phyloP scores from a whole-genome alignment of 2,888 invertebrate species.

The Tolmerus cingulatus region DNA sequence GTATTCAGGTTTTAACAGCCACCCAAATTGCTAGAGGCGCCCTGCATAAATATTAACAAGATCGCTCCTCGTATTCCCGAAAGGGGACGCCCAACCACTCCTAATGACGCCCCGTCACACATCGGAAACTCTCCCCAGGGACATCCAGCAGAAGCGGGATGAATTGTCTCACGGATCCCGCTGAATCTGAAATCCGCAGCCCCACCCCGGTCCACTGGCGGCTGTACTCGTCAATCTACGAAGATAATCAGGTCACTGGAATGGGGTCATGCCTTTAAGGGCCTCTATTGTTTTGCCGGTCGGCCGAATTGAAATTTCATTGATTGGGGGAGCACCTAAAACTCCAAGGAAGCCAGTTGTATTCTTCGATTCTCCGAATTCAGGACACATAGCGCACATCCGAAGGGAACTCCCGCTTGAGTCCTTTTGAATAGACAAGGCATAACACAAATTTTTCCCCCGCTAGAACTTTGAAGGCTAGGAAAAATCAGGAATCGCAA shows the following conservation, averaged over 20 bases:
- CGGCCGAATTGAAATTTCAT: not conserved
- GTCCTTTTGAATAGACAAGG: not conserved
- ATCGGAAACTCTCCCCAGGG: not conserved
- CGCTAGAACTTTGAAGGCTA: not conserved
- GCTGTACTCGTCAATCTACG: not conserved
- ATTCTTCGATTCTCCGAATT: not conserved
- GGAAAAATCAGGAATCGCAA: conserved; percentile 2
- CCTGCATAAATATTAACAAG: not conserved
- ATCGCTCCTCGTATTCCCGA: not conserved
- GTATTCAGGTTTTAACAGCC: not conserved
- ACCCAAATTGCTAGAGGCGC: not conserved
- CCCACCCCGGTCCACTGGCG: not conserved
- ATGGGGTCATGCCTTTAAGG: not conserved
- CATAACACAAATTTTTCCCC: not conserved
- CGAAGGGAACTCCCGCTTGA: not conserved
- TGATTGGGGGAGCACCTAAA: conserved; percentile 5
- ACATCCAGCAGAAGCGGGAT: not conserved
- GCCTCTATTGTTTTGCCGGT: not conserved
- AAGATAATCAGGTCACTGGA: not conserved
- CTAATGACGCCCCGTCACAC: not conserved
- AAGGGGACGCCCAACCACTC: not conserved
- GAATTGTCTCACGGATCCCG: not conserved
- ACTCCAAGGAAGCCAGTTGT: not conserved
- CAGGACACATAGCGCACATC: not conserved
- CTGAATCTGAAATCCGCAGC: not conserved